These are phyloP conservation scores for Mesocricetus auratus DNA, from an alignment of 2,113 vertebrate species.

Conservation along the genomic window DNA sequence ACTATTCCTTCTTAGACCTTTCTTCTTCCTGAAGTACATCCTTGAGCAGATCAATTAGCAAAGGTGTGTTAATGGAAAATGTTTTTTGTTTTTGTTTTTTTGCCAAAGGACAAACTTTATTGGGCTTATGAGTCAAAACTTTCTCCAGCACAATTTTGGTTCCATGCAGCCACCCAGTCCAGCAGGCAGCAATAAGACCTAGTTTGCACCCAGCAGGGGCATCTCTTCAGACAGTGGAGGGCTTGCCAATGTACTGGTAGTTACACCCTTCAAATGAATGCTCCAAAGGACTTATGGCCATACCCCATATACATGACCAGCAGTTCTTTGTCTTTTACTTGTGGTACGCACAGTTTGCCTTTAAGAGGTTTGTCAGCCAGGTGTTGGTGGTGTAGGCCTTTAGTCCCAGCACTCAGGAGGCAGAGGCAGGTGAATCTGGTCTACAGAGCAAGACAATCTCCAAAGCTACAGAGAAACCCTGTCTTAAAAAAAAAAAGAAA, in stretches of 20 bases:
- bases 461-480: too few species aligned
- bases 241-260: conserved; percentile 99
- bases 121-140: conserved; percentile 86
- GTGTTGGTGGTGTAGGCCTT: too few species aligned
- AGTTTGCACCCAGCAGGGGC: conserved; percentile 98
- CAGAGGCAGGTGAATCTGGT: too few species aligned
- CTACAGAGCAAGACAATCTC: too few species aligned
- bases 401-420: too few species aligned
- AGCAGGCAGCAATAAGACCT: conserved; percentile 95
- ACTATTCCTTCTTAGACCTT: conserved; percentile 73
- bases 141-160: conserved; percentile 99
- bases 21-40: conserved; percentile 76
- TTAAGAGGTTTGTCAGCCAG: not conserved
- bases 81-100: not conserved
- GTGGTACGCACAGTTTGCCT: not conserved
- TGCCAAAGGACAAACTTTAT: conserved; percentile 87
- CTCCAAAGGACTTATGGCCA: conserved; percentile 89
- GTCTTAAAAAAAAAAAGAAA: too few species aligned
- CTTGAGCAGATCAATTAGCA: conserved; percentile 76
- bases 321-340: not conserved
- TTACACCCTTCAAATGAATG: conserved; percentile 99
- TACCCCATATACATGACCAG: not conserved
- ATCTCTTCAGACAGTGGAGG: conserved; percentile 97
- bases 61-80: conserved; percentile 61
- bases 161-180: conserved; percentile 97